Evolutionary conservation across 2,113 vertebrate genomes (phyloP), one percentile per base, ranked within the genome.

Genomic region (Phyllostomus discolor): DNA sequence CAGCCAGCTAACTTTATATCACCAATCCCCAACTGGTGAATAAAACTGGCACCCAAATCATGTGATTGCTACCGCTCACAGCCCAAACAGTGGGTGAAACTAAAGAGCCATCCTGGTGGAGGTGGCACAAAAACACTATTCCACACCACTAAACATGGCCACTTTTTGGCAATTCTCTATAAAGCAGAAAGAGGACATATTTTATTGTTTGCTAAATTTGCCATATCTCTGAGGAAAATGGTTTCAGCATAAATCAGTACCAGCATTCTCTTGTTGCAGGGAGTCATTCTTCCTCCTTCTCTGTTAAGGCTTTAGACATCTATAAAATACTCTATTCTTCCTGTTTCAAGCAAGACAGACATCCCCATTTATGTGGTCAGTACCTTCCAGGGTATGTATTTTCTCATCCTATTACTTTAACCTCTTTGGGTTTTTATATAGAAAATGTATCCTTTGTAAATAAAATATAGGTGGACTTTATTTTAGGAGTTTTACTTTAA

Each of bases 1-100:
- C 96, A 96, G 96, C 89, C 96, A 96, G 88, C 90, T 97, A 91
- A 96, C 94, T 31, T 96, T 78, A 94, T 75, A 94, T 91, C 96
- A 91, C 86, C 90, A 96, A 96, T 50, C 84, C 81, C 73, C 88
- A 95, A 78, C 4, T 82, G 91, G 76, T 94, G 46, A 91, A 76
- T 79, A 85, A 96, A 92, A 64, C 59, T 90, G 50, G 93, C 72
- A 93, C 38, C 72, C 94, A 98, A 85, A 35, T 95, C 93, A 91
- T 96, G 91, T 94, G 94, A 54, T 66, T 92, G 70, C 59, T 96
- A 89, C 78, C 84, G 64, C 0, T 54, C 67, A 90, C 33, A 95
- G 43, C 41, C 46, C 22, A 94, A 52, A 88, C 14, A 7, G 35
- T 76, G 33, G 31, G 31, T 88, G 31, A 93, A 26, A 26, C 22